Conservation (phyloP, 2,888 invertebrate species). For the Andrena fulva region DNA sequence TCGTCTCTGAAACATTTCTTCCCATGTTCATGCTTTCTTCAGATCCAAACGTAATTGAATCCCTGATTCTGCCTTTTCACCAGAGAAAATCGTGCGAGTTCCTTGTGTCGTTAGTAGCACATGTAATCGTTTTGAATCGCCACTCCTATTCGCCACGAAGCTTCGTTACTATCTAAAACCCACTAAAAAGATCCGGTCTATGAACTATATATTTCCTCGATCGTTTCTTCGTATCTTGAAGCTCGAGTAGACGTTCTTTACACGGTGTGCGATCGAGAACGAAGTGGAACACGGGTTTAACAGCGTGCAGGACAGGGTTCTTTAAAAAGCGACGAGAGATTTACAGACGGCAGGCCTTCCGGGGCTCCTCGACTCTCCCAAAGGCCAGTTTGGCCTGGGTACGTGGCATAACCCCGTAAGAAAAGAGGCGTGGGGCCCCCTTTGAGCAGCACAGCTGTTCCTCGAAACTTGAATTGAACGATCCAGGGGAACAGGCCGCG, state of each 20-base stretch:
- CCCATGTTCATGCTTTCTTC: no score
- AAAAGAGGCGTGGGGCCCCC: conserved; percentile 68
- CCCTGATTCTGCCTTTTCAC: no score
- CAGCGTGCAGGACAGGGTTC: conserved; percentile 9
- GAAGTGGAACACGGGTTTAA: conserved; percentile 16
- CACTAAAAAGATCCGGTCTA: no score
- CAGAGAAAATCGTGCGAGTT: no score
- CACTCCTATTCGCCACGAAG: no score
- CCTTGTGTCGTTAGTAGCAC: no score
- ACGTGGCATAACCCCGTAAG: conserved; percentile 60
- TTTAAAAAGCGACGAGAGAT: conserved; percentile 52
- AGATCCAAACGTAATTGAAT: no score
- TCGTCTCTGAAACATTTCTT: no score
- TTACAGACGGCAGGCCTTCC: conserved; percentile 43
- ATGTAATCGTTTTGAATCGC: no score
- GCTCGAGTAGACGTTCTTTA: neutral
- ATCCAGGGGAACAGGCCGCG: conserved; percentile 58
- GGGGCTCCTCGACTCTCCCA: conserved; percentile 39
- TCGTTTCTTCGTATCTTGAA: neutral
- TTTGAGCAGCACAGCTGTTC: conserved; percentile 74
- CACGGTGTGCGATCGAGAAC: neutral
- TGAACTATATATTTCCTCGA: neutral
- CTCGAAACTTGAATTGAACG: conserved; percentile 75
- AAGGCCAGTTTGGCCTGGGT: conserved; percentile 46
- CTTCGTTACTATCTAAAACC: no score